Evolutionary conservation across 2,113 vertebrate genomes (phyloP).

Genomic region (Columba janthina): DNA sequence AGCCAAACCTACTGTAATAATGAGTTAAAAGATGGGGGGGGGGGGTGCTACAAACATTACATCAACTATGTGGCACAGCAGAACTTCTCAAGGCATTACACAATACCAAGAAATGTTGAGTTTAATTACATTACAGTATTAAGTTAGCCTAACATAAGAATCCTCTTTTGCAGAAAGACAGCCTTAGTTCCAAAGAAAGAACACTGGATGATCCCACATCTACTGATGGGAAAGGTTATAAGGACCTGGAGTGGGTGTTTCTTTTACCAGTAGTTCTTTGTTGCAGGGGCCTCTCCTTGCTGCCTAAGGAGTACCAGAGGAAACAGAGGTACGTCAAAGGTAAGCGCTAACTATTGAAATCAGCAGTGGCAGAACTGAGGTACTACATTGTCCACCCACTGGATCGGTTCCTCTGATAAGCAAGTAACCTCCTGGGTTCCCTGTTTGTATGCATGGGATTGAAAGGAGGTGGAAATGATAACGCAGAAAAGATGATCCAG

Average conservation of each 20-base stretch:
- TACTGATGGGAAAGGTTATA: neutral
- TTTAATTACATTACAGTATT: neutral
- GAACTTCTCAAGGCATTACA: neutral
- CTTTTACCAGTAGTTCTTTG: neutral
- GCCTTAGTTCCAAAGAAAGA: neutral
- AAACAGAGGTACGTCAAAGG: neutral
- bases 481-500: neutral
- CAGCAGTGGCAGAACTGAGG: fast-evolving
- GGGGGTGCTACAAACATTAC: neutral
- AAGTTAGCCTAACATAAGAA: neutral
- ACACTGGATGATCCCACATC: neutral
- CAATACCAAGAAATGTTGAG: neutral
- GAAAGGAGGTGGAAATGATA: fast-evolving
- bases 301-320: neutral
- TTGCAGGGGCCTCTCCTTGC: neutral
- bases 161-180: neutral
- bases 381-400: fast-evolving
- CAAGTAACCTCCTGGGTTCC: neutral
- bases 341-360: neutral
- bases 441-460: fast-evolving
- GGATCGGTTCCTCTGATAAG: neutral
- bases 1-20: neutral
- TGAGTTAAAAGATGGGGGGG: neutral
- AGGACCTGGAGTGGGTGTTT: neutral
- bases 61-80: neutral